Base-by-base conservation (phyloP, 2,888 invertebrate species). In the Apamea anceps region DNA sequence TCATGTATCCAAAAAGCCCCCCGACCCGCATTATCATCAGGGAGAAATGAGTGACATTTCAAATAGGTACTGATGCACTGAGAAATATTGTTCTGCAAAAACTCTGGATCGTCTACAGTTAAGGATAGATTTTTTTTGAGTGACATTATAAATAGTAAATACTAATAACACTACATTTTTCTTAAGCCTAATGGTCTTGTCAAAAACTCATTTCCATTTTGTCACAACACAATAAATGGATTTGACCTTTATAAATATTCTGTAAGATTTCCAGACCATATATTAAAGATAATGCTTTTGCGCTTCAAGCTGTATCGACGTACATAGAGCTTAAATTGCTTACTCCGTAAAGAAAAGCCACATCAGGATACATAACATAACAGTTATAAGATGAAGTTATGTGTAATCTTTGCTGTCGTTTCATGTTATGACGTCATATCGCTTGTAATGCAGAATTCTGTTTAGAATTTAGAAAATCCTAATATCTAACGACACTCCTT, bases 321-420 rank as follows among this genome's bases (percentile, higher is more conserved):
- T 21, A 74, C 18, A 67, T 65, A 48, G 51, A 48, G 51, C 75
- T 70, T 51, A 51, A 70, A 77, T 77, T 15, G 67, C 63, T 45
- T 80, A 77, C 75, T 80, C 72, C 57, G 65, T 65, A 67, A 75
- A 73, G 54, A 77, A 77, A 72, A 76, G 60, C 79, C 28, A 25
- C 28, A 42, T 32, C 51, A 48, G 63, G 25, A 74, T 48, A 75
- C 63, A 63, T 84, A 80, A 68, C 72, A 84, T 87, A 84, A 86
- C 78, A 76, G 62, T 74, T 84, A 77, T n/a, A 77, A 66, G 73
- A 74, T 66, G n/a, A 80, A 76, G 60, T 72, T 81, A 72, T 79
- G 75, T 84, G 72, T 87, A 67, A 87, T 87, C 68, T 84, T 71
- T 65, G 73, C 21, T 32, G 73, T 85, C 78, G 72, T 87, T 87